These are phyloP conservation scores for Cistogaster globosa DNA, from an alignment of 2,888 invertebrate genomes.

Conservation along the genomic window DNA sequence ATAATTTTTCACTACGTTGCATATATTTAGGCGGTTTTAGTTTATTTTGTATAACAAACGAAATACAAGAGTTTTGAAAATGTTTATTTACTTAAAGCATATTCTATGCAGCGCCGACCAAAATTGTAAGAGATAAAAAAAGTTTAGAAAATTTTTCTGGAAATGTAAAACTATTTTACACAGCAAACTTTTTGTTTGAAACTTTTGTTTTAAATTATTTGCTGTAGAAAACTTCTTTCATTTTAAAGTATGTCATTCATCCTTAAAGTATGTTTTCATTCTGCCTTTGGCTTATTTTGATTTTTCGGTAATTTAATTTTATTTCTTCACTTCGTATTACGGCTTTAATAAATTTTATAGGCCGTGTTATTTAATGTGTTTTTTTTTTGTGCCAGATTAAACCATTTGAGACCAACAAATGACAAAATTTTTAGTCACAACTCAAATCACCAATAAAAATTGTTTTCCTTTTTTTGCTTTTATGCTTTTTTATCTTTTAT, in stretches of 20 bases:
- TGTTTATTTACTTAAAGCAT: constrained; percentile 28
- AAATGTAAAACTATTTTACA: no score
- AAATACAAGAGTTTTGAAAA: background rate
- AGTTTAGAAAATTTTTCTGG: no score
- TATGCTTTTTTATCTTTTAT: constrained; percentile 35
- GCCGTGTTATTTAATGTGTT: constrained; percentile 61
- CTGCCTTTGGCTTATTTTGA: constrained; percentile 33
- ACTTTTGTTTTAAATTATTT: background rate
- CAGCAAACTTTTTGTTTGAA: no score
- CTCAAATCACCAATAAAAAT: constrained; percentile 53
- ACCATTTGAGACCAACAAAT: background rate
- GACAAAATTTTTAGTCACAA: constrained; percentile 56
- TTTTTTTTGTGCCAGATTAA: constrained; percentile 40
- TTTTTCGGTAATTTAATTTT: constrained; percentile 47
- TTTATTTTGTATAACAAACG: constrained; percentile 33
- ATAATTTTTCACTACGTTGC: constrained; percentile 67
- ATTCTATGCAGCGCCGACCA: constrained; percentile 10
- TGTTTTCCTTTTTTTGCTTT: constrained; percentile 34
- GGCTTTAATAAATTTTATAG: constrained; percentile 67
- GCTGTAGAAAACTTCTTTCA: background rate
- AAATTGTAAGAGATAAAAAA: background rate
- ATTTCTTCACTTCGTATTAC: constrained; percentile 10
- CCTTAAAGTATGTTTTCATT: constrained; percentile 5
- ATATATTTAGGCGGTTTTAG: constrained; percentile 52
- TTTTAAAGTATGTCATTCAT: no score